Conservation (phyloP, 2,797 vertebrate genomes). For the Coregonus sp. region DNA sequence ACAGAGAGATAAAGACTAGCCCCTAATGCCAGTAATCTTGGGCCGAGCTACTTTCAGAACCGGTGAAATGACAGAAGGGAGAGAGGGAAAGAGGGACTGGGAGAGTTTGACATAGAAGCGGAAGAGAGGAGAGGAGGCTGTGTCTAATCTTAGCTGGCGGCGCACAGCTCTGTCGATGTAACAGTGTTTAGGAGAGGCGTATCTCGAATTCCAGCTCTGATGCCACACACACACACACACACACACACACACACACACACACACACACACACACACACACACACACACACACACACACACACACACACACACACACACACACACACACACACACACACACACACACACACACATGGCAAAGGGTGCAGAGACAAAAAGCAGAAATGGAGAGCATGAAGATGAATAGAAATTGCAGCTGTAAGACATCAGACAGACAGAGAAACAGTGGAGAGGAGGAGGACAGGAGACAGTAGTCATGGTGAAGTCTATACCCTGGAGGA, state of each 20-base stretch:
- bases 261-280: slow-evolving; percentile 1
- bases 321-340: background rate
- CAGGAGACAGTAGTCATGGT: slow-evolving; percentile 19
- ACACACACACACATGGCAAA: slow-evolving; percentile 45
- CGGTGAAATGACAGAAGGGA: slow-evolving; percentile 42
- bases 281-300: slow-evolving; percentile 2
- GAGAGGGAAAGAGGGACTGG: slow-evolving; percentile 20
- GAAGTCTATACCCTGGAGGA: slow-evolving; percentile 50
- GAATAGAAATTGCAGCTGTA: slow-evolving; percentile 56
- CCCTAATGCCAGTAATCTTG: slow-evolving; percentile 51
- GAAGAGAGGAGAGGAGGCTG: slow-evolving; percentile 18
- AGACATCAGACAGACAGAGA: slow-evolving; percentile 11
- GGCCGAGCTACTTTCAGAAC: slow-evolving; percentile 39
- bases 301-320: slow-evolving; percentile 2
- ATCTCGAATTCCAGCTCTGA: slow-evolving; percentile 55
- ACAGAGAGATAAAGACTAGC: slow-evolving; percentile 49
- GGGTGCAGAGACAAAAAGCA: slow-evolving; percentile 58
- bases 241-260: too few species aligned
- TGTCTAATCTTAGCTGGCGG: slow-evolving; percentile 49
- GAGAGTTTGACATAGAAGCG: slow-evolving; percentile 2
- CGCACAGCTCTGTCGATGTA: slow-evolving; percentile 57
- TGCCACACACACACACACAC: background rate
- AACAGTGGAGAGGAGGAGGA: too few species aligned
- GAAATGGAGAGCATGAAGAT: slow-evolving; percentile 52
- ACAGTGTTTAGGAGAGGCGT: slow-evolving; percentile 57